Evolutionary conservation across 2,888 invertebrate species (phyloP).

Genomic region (Synanthedon andrenaeformis): DNA sequence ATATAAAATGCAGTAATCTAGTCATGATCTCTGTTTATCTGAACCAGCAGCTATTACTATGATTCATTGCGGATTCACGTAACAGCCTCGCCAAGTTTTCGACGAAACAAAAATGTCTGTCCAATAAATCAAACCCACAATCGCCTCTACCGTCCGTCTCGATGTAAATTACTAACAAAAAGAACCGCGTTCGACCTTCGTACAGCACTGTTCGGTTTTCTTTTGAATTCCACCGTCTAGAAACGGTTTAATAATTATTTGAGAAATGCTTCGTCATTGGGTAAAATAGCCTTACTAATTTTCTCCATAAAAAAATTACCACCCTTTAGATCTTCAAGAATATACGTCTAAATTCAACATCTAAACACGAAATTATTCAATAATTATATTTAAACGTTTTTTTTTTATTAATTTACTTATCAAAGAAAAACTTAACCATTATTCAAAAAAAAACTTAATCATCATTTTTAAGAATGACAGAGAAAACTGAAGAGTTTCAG

Average conservation of each 20-base stretch:
- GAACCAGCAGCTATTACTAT: constrained; percentile 25
- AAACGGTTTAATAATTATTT: background rate
- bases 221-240: background rate
- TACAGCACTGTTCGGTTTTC: background rate
- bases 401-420: too few species aligned
- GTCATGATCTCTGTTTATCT: constrained; percentile 20
- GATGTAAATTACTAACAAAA: constrained; percentile 29
- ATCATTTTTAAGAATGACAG: too few species aligned
- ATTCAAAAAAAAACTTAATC: too few species aligned
- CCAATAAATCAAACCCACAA: constrained; percentile 55
- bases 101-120: constrained; percentile 34
- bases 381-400: too few species aligned
- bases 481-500: too few species aligned
- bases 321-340: too few species aligned
- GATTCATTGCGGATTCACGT: constrained; percentile 38
- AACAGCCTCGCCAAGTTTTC: constrained; percentile 22
- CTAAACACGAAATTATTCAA: too few species aligned
- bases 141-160: constrained; percentile 17
- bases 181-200: constrained; percentile 28
- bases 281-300: too few species aligned
- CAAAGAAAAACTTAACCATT: too few species aligned
- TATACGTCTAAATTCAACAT: too few species aligned
- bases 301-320: too few species aligned
- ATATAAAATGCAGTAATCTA: too few species aligned
- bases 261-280: background rate